A percentile compares a stretch with the other conserved stretches of the same genome.
phyloP scores from a whole-genome alignment of 2,113 vertebrate species.

The Atlantisia rogersi region DNA sequence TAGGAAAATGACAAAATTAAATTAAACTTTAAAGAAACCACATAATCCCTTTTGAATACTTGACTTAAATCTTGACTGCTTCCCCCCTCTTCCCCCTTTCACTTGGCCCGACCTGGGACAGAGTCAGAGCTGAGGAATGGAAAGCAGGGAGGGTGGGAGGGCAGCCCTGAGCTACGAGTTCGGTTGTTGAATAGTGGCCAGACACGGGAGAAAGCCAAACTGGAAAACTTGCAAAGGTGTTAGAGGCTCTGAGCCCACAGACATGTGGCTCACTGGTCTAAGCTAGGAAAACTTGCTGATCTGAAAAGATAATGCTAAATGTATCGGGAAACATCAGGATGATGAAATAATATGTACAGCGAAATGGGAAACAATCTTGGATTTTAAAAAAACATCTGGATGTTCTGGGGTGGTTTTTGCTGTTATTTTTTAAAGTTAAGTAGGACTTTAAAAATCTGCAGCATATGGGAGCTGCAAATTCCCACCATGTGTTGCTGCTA shows the following conservation, averaged over 20 bases:
- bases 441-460: not conserved
- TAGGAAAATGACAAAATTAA: constrained; percentile 1
- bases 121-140: not conserved
- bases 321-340: not conserved
- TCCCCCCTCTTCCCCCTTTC: no score
- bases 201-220: not conserved
- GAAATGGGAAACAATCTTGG: not conserved
- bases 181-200: not conserved
- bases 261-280: not conserved
- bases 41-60: constrained; percentile 9
- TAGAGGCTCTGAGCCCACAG: not conserved
- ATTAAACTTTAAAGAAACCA: constrained; percentile 26
- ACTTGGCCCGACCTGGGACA: not conserved
- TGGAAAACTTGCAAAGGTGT: not conserved
- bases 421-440: not conserved
- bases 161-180: not conserved
- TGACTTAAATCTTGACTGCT: not conserved
- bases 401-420: not conserved
- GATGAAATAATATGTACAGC: not conserved
- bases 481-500: not conserved
- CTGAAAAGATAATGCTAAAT: not conserved
- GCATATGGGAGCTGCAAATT: not conserved
- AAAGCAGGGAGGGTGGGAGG: not conserved
- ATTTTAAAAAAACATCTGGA: not conserved
- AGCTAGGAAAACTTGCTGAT: not conserved